phyloP scores from a whole-genome alignment of 2,888 invertebrate species.

The Lamellibrachia columna region DNA sequence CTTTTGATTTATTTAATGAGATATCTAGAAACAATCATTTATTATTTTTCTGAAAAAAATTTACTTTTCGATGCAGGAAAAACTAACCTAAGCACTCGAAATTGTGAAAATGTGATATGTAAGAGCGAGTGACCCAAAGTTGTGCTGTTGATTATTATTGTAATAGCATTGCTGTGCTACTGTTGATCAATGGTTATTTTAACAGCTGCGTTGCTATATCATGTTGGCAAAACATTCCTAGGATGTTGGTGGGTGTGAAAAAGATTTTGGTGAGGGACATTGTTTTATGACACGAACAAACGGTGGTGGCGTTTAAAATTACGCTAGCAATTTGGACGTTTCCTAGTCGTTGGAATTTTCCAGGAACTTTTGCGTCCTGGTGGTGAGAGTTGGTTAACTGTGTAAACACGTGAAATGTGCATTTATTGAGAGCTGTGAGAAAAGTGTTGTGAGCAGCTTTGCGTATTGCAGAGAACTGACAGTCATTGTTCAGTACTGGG shows the following conservation, averaged over 20 bases:
- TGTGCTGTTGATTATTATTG: not conserved
- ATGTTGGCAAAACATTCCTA: not conserved
- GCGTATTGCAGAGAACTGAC: not conserved
- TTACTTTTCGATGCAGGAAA: too few species aligned
- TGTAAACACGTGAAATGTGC: not conserved
- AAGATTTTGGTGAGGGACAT: not conserved
- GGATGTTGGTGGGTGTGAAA: not conserved
- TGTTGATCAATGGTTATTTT: not conserved
- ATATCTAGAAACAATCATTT: too few species aligned
- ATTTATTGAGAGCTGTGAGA: not conserved
- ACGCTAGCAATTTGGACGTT: not conserved
- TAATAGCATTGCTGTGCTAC: not conserved
- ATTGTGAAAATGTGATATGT: not conserved
- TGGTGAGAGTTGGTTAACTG: not conserved
- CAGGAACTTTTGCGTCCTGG: not conserved
- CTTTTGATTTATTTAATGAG: too few species aligned
- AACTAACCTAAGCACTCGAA: too few species aligned
- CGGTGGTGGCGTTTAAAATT: not conserved
- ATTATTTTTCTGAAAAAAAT: too few species aligned
- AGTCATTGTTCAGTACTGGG: not conserved
- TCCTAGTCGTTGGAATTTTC: not conserved
- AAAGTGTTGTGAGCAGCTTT: not conserved
- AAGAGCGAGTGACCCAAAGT: not conserved
- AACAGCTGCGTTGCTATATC: not conserved
- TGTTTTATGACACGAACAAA: not conserved